These are phyloP conservation scores for Poecilia velifera DNA, from an alignment of 2,797 vertebrate genomes.

Conservation along the genomic window DNA sequence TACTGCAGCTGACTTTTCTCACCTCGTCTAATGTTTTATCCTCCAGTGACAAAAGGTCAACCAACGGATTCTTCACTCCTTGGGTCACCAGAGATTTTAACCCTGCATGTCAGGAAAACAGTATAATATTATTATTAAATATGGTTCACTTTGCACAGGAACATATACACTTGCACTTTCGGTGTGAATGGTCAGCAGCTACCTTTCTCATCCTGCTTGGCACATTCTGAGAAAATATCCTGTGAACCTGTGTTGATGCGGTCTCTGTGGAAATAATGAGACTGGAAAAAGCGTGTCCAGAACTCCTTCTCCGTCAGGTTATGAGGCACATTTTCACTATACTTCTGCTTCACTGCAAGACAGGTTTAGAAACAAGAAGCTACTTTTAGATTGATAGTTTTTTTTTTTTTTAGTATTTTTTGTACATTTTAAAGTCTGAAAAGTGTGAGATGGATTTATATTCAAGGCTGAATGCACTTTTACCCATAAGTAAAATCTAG, in stretches of 20 bases:
- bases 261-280: conserved; percentile 99
- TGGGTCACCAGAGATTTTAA: conserved; percentile 94
- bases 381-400: not conserved
- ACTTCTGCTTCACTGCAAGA: conserved; percentile 95
- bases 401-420: not conserved
- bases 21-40: conserved; percentile 98
- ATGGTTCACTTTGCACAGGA: not conserved
- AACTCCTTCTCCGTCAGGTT: conserved; percentile 97
- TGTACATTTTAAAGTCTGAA: not conserved
- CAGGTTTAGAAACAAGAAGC: conserved; percentile 17
- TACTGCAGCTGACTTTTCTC: not conserved
- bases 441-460: not conserved
- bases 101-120: conserved; percentile 75
- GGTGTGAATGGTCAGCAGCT: conserved; percentile 27
- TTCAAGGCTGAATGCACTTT: not conserved
- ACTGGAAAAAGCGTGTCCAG: conserved; percentile 99
- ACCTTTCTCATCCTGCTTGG: conserved; percentile 98
- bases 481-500: not conserved
- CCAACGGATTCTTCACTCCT: conserved; percentile 96
- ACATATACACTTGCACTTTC: not conserved
- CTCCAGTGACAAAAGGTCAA: conserved; percentile 92
- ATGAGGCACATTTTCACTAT: conserved; percentile 96
- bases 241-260: conserved; percentile 94
- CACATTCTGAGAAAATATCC: conserved; percentile 98
- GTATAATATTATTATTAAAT: not conserved